Percentiles rank a stretch among this genome's conserved stretches.
phyloP scores from a whole-genome alignment of 2,113 vertebrate genomes.

The Paracanthobrama guichenoti region DNA sequence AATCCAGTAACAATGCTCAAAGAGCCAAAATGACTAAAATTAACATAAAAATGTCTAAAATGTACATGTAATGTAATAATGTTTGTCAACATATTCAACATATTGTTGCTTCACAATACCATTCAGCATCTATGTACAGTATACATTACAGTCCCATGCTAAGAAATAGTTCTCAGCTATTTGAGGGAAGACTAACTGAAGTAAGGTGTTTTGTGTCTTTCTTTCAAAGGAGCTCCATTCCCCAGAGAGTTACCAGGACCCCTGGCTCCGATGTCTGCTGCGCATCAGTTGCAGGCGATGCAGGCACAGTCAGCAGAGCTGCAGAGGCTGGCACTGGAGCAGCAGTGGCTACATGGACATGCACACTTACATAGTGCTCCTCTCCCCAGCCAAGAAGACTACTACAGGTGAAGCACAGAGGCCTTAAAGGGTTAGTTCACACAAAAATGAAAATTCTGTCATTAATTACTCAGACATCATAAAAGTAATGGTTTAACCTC shows the following conservation, averaged over 20 bases:
- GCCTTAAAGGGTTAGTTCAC: not conserved
- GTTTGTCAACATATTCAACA: not conserved
- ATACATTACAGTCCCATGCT: not conserved
- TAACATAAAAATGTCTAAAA: not conserved
- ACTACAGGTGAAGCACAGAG: slow-evolving; percentile 85
- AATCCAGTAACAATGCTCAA: not conserved
- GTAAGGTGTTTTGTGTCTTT: not conserved
- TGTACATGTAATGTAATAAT: not conserved
- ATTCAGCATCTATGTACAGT: not conserved
- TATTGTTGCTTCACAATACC: not conserved
- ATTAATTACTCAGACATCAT: too few species aligned
- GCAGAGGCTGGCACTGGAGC: slow-evolving; percentile 97
- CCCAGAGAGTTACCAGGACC: slow-evolving; percentile 90
- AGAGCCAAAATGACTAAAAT: not conserved
- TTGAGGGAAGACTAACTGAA: not conserved
- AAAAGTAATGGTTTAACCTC: too few species aligned
- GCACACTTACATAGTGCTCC: slow-evolving; percentile 93
- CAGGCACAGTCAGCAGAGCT: slow-evolving; percentile 97
- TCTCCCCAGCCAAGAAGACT: slow-evolving; percentile 96
- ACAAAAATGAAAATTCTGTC: too few species aligned
- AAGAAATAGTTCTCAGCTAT: not conserved
- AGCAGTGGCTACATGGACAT: slow-evolving; percentile 97
- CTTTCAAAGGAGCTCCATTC: slow-evolving; percentile 81
- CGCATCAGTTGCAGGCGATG: slow-evolving; percentile 98
- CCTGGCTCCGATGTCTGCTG: slow-evolving; percentile 94